A percentile compares a stretch with the other conserved stretches of the same genome.
These are phyloP conservation scores for Pomacea canaliculata DNA, from an alignment of 2,888 invertebrate species.

Conservation along the genomic window DNA sequence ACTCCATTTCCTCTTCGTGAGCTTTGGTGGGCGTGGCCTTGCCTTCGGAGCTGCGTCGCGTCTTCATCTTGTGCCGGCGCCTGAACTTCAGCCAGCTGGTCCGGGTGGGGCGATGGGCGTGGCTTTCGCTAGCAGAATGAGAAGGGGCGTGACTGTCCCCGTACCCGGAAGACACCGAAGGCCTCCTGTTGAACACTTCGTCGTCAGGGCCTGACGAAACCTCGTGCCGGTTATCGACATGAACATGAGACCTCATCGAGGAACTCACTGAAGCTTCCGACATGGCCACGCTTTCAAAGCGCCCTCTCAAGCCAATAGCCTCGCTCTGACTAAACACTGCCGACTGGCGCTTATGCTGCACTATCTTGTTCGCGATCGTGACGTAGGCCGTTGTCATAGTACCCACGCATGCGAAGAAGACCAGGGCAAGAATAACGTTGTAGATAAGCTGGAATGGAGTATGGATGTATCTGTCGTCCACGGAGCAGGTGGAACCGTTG, in stretches of 20 bases:
- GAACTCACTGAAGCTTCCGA: background rate
- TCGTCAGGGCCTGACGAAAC: background rate
- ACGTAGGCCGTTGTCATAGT: constrained; percentile 40
- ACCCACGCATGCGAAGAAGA: constrained; percentile 38
- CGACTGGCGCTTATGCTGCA: constrained; percentile 30
- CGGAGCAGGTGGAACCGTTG: constrained; percentile 50
- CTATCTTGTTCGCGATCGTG: constrained; percentile 41
- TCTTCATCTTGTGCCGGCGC: too few species aligned
- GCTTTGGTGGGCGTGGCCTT: too few species aligned
- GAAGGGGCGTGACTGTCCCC: too few species aligned
- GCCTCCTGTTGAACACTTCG: background rate
- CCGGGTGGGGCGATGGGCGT: too few species aligned
- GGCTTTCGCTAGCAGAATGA: too few species aligned
- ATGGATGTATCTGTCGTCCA: constrained; percentile 38
- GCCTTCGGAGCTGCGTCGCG: too few species aligned
- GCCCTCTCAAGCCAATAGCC: too few species aligned
- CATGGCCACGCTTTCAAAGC: background rate
- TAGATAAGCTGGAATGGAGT: constrained; percentile 40
- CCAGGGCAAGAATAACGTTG: constrained; percentile 37
- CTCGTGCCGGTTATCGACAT: background rate
- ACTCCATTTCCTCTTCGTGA: too few species aligned
- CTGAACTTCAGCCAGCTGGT: too few species aligned
- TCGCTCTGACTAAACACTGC: too few species aligned
- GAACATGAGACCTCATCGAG: background rate
- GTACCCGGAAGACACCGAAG: too few species aligned